Conservation (phyloP, 2,888 invertebrate genomes). For the Lasioglossum vierecki region DNA sequence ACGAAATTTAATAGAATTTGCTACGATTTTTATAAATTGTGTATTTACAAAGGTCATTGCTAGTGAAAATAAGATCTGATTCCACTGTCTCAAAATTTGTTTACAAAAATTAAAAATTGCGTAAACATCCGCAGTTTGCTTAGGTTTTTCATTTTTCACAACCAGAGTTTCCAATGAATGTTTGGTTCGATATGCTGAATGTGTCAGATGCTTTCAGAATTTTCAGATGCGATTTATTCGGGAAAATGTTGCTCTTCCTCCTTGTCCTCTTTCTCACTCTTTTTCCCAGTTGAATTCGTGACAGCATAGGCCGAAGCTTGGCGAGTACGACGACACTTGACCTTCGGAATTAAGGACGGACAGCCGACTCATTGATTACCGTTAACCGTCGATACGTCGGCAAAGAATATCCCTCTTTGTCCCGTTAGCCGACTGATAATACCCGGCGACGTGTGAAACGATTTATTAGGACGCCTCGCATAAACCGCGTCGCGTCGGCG, state of each 20-base stretch:
- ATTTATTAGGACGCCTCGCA: conserved; percentile 55
- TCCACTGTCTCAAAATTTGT: no score
- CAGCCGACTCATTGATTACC: conserved; percentile 62
- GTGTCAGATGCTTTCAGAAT: not conserved
- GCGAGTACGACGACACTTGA: conserved; percentile 50
- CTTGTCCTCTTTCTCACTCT: not conserved
- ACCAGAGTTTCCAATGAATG: not conserved
- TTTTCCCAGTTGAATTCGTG: not conserved
- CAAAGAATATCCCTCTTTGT: conserved; percentile 34
- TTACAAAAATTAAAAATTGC: no score
- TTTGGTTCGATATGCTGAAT: not conserved
- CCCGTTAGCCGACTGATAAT: conserved; percentile 68
- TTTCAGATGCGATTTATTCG: not conserved
- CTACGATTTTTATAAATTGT: no score
- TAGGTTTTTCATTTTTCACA: no score
- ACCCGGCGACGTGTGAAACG: conserved; percentile 50
- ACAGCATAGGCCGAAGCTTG: not conserved
- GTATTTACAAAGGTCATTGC: no score
- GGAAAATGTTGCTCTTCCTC: not conserved
- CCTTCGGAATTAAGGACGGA: conserved; percentile 59
- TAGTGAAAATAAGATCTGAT: no score
- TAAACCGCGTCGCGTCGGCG: conserved; percentile 8
- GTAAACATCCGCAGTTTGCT: no score
- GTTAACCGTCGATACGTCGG: conserved; percentile 58
- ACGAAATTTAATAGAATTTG: no score